These are phyloP conservation scores for Diachrysia chrysitis DNA, from an alignment of 2,888 invertebrate species.

Conservation along the genomic window DNA sequence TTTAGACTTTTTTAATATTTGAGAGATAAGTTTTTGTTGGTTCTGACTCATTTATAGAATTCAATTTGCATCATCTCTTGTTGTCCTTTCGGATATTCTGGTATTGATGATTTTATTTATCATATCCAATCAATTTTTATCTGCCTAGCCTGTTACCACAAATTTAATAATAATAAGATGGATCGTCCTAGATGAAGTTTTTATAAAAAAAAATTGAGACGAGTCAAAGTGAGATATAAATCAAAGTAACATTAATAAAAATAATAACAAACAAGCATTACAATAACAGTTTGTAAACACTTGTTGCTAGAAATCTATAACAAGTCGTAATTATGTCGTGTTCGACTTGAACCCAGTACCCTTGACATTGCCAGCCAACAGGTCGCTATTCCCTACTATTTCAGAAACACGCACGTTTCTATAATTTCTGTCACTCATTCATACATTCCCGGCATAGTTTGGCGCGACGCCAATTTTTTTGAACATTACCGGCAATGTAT, in stretches of 20 bases:
- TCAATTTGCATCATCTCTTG: no score
- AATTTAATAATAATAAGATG: no score
- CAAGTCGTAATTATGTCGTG: conserved; percentile 12
- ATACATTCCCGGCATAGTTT: conserved; percentile 55
- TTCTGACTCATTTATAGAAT: no score
- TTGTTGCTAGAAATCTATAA: conserved; percentile 26
- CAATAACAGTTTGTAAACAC: background rate
- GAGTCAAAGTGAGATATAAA: background rate
- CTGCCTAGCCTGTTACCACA: no score
- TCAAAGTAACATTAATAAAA: background rate
- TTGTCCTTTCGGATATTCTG: no score
- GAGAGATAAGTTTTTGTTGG: no score
- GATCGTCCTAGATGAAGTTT: no score
- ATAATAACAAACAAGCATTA: background rate
- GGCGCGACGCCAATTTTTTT: conserved; percentile 61
- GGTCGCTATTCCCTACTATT: conserved; percentile 23
- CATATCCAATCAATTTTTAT: no score
- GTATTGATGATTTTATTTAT: no score
- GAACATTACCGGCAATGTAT: conserved; percentile 38
- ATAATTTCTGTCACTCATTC: conserved; percentile 60
- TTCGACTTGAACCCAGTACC: conserved; percentile 33
- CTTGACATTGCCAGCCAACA: conserved; percentile 47
- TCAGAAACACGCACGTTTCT: conserved; percentile 29
- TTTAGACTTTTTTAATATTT: no score
- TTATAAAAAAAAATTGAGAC: no score